Base-by-base conservation (phyloP, 2,797 vertebrate genomes). In the Enteromius viviparus region DNA sequence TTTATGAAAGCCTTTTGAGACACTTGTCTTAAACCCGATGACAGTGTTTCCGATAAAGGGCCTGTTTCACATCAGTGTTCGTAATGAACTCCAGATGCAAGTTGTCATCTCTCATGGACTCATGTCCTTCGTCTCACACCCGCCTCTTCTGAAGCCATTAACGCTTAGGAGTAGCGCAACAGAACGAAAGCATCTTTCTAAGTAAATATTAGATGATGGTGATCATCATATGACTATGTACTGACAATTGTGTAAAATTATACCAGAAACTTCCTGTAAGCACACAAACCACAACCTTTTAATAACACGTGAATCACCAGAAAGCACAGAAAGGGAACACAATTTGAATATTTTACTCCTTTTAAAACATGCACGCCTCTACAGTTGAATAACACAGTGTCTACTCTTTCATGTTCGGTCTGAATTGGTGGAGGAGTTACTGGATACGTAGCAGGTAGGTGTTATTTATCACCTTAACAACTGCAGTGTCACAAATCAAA, bases 131-230 rank as follows among this genome's bases (percentile, higher is more conserved):
- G 71, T 79, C 80, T 78, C 76, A 71, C 23, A 49, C 80, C 26
- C 76, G 26, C 85, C 64, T 12, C 34, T 29, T 21, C 26, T 26
- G 79, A 85, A 77, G 79, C 83, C 87, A 47, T 82, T 85, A 87
- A 80, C 12, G 29, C 78, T 45, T 29, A 58, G 79, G 80, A 83
- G 76, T 60, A 79, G 76, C n/a, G 3, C 70, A 77, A 80, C 42
- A 45, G 4, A 71, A 47, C 21, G 26, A 65, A 72, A 51, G 82
- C 84, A 86, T 84, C 84, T 90, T 92, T 91, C 91, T 83, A 87
- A 90, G 90, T 90, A 92, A 94, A 93, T 92, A 91, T 94, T 87
- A 87, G 77, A 49, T 32, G 21, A 70, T 12, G 2, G 17, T 70
- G 86, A 80, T 51, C 40, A 42, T 77, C 51, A 32, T 65, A 81